Evolutionary conservation across 2,797 vertebrate genomes (phyloP), one percentile per base, ranked within the genome.

Genomic region (Melanotaenia maccullochi): DNA sequence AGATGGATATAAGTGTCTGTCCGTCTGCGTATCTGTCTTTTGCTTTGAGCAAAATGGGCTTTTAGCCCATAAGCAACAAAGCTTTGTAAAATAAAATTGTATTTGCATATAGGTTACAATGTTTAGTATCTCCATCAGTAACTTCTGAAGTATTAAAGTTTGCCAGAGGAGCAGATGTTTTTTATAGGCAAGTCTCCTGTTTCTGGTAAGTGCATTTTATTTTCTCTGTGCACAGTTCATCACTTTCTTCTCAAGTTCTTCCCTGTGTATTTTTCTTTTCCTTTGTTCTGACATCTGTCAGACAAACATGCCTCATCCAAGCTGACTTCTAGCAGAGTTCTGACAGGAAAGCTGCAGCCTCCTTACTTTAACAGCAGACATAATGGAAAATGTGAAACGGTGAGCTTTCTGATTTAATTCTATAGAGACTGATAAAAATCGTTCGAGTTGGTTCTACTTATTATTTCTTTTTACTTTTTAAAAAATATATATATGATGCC

Each of bases 241-340:
- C 20, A 24, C 20, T 54, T 60, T 28, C 44, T 28, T 52, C 6
- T 52, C 57, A 52, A 60, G 32, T 47, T n/a, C 1, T 44, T 35
- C 18, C 30, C 28, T 38, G 20, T 12, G 12, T 60, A 5, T 58
- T 62, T 36, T 59, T n/a, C 14, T 54, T 54, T 66, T 42, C 3
- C n/a, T 20, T 64, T 60, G 47, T 63, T 67, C 30, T 51, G 55
- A 56, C 38, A n/a, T 58, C 64, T 71, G 52, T 68, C 65, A 73
- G 35, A 42, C 24, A 57, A 47, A 8, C 18, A 18, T 12, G 30
- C 30, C n/a, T 47, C 28, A 30, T 62, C 42, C 16, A 32, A 16
- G 14, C 9, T 76, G 32, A 76, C 73, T 63, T 81, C n/a, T 60
- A 52, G 32, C 57, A 11, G 59, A 60, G 5, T 42, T 70, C 63